A percentile compares a stretch with the other conserved stretches of the same genome.
These are phyloP conservation scores for Hipparchia semele DNA, from an alignment of 2,888 invertebrate species.

Conservation along the genomic window DNA sequence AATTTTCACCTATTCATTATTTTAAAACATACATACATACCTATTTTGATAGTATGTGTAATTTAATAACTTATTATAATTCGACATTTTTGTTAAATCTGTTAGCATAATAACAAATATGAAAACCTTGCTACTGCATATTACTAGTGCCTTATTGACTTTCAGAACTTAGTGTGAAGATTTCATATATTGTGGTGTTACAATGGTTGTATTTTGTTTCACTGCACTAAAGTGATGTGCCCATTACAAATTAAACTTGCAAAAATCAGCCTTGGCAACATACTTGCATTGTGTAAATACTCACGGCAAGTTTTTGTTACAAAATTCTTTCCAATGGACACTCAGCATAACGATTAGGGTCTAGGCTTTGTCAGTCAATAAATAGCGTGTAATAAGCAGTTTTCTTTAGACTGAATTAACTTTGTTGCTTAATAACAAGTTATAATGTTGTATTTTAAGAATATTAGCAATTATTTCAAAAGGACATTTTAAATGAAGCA, in stretches of 20 bases:
- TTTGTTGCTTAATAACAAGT: constrained; percentile 67
- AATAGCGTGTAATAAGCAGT: constrained; percentile 62
- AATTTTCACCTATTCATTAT: background rate
- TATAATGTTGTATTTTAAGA: constrained; percentile 70
- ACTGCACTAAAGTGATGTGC: constrained; percentile 12
- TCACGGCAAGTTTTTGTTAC: too few species aligned
- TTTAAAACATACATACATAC: background rate
- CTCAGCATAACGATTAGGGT: background rate
- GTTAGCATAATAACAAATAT: constrained; percentile 70
- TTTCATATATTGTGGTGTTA: constrained; percentile 39
- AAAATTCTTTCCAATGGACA: too few species aligned
- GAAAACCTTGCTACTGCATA: constrained; percentile 68
- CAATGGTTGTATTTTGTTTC: constrained; percentile 22
- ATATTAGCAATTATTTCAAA: constrained; percentile 68
- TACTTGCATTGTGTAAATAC: too few species aligned
- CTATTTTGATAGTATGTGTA: background rate
- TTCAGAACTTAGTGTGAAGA: constrained; percentile 57
- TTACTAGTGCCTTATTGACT: constrained; percentile 76
- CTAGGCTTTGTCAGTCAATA: constrained; percentile 65
- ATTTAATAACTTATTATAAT: too few species aligned
- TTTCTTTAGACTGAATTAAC: constrained; percentile 72
- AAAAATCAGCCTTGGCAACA: too few species aligned
- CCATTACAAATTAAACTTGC: too few species aligned
- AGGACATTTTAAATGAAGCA: constrained; percentile 76
- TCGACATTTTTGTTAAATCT: too few species aligned